Conservation (phyloP, 2,888 invertebrate species). For the Chrysotoxum bicinctum region DNA sequence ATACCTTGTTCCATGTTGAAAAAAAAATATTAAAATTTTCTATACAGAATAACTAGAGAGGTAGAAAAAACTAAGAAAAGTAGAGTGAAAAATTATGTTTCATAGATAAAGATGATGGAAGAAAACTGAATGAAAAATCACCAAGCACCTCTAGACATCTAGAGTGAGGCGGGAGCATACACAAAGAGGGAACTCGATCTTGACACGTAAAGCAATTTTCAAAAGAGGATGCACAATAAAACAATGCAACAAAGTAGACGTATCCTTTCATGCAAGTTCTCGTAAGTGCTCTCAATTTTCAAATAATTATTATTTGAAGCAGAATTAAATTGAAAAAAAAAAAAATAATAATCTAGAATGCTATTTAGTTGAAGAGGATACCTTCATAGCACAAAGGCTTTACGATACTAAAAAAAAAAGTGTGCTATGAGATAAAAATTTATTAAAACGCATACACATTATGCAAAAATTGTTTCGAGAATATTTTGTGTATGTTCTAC, state of each 20-base stretch:
- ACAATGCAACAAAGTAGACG: slow-evolving; percentile 29
- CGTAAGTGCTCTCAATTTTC: slow-evolving; percentile 34
- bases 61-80: neutral
- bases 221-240: slow-evolving; percentile 30
- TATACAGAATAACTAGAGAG: neutral
- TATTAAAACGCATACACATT: neutral
- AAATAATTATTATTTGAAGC: slow-evolving; percentile 31
- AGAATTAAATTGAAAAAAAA: no score
- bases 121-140: neutral
- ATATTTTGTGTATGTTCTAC: no score
- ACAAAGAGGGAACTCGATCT: slow-evolving; percentile 21
- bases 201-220: slow-evolving; percentile 29
- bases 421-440: neutral
- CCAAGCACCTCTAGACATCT: neutral
- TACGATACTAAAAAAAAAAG: neutral
- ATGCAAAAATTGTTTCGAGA: neutral
- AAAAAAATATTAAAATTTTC: neutral
- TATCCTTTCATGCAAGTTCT: neutral
- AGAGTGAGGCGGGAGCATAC: neutral
- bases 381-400: neutral
- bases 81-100: slow-evolving; percentile 12
- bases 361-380: neutral
- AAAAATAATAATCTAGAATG: slow-evolving; percentile 3
- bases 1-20: neutral
- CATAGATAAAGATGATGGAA: neutral